Percentiles rank a stretch among this genome's conserved stretches.
These are phyloP conservation scores for Hemithea aestivaria DNA, from an alignment of 2,888 invertebrate genomes.

Conservation along the genomic window DNA sequence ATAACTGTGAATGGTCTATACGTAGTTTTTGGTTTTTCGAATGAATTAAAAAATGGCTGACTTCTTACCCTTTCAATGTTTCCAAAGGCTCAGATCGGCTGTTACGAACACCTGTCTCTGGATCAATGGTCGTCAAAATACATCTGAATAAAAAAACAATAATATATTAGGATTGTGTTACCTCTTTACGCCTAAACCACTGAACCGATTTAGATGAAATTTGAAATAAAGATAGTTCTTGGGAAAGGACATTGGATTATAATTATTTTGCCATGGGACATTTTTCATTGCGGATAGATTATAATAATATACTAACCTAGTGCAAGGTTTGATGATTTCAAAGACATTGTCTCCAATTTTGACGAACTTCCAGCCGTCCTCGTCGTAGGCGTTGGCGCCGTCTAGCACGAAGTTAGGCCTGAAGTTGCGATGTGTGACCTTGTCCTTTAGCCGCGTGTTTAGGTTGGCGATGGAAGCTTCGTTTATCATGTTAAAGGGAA, in stretches of 20 bases:
- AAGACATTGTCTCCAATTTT: constrained; percentile 83
- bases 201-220: too few relatives aligned
- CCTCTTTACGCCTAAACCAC: too few relatives aligned
- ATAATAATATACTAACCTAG: constrained; percentile 63
- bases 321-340: constrained; percentile 82
- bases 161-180: too few relatives aligned
- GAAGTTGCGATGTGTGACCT: constrained; percentile 78
- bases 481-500: constrained; percentile 83
- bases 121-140: constrained; percentile 84
- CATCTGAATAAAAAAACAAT: constrained; percentile 71
- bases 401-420: constrained; percentile 84
- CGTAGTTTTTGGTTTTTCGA: too few relatives aligned
- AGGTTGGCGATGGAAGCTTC: constrained; percentile 83
- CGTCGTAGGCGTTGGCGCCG: constrained; percentile 79
- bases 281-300: too few relatives aligned
- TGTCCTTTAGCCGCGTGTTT: constrained; percentile 76
- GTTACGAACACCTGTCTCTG: constrained; percentile 81
- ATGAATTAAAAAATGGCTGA: too few relatives aligned
- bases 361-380: constrained; percentile 86
- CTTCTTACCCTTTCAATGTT: constrained; percentile 80
- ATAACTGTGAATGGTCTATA: too few relatives aligned
- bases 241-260: too few relatives aligned
- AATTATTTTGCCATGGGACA: too few relatives aligned
- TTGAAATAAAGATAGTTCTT: too few relatives aligned
- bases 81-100: constrained; percentile 81